A percentile compares a stretch with the other conserved stretches of the same genome.
These are phyloP conservation scores for Dryobates pubescens DNA, from an alignment of 2,797 vertebrate genomes.

Conservation along the genomic window DNA sequence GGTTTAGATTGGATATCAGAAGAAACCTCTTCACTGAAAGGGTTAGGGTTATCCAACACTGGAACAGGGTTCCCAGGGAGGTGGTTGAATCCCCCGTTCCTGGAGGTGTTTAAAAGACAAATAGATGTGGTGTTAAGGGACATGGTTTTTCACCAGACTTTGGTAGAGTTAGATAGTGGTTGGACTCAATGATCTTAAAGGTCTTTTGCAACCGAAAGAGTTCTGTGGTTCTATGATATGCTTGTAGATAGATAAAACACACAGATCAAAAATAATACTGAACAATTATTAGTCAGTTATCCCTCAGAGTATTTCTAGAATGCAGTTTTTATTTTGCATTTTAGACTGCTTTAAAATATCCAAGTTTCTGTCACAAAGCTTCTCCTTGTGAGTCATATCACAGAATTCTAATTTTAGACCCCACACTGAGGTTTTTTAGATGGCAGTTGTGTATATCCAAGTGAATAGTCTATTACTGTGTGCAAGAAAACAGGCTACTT, in stretches of 20 bases:
- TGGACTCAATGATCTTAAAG: no score
- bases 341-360: constrained; percentile 48
- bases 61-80: no score
- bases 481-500: constrained; percentile 25
- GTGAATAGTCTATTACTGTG: neutral
- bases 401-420: constrained; percentile 54
- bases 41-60: no score
- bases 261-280: neutral
- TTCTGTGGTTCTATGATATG: neutral
- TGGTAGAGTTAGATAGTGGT: no score
- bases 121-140: no score
- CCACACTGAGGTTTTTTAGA: constrained; percentile 9
- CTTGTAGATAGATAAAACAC: neutral
- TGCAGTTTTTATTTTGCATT: constrained; percentile 46
- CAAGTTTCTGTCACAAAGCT: constrained; percentile 40
- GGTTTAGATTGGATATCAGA: no score
- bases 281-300: constrained; percentile 1
- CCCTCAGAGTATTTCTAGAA: neutral
- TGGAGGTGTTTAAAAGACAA: no score
- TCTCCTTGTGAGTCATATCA: constrained; percentile 57
- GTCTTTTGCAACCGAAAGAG: no score
- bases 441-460: constrained; percentile 19
- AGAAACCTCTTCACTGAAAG: no score
- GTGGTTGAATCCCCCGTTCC: no score
- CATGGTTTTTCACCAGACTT: no score